Evolutionary conservation across 2,888 invertebrate species (phyloP).

Genomic region (Ichneumoninae sp.): DNA sequence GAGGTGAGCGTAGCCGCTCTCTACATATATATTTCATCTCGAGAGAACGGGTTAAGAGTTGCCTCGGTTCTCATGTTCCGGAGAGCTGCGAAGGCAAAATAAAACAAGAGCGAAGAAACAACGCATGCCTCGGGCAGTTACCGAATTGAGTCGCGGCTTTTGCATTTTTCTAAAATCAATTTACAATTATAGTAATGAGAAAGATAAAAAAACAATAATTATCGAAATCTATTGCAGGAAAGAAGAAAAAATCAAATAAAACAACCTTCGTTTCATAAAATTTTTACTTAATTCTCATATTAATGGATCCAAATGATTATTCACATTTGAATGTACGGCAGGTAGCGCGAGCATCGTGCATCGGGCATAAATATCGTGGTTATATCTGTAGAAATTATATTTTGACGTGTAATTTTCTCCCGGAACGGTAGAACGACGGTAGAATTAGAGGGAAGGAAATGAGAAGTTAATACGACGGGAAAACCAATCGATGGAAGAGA

Average conservation of each 20-base stretch:
- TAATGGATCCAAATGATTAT: not conserved
- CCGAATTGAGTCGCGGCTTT: conserved; percentile 5
- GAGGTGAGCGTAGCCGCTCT: conserved; percentile 68
- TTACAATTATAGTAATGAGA: conserved; percentile 13
- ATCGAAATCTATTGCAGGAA: not conserved
- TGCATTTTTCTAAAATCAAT: not conserved
- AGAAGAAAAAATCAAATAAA: not conserved
- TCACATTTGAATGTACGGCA: not conserved
- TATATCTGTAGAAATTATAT: conserved; percentile 5
- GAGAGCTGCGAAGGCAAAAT: not conserved
- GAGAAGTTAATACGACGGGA: not conserved
- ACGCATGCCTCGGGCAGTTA: not conserved
- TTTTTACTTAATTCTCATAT: not conserved
- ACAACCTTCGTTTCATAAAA: not conserved
- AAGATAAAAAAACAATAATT: not conserved
- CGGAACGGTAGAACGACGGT: not conserved
- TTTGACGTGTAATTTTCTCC: conserved; percentile 15
- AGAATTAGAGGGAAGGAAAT: conserved; percentile 18
- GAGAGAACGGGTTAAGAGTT: conserved; percentile 9
- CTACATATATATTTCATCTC: conserved; percentile 66
- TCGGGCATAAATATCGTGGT: conserved; percentile 7
- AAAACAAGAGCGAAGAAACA: conserved; percentile 1
- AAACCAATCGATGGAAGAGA: conserved; percentile 25
- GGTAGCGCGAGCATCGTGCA: not conserved
- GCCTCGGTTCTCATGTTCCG: not conserved